Base-by-base conservation (phyloP, 2,797 vertebrate genomes). In the Epinephelus awoara region DNA sequence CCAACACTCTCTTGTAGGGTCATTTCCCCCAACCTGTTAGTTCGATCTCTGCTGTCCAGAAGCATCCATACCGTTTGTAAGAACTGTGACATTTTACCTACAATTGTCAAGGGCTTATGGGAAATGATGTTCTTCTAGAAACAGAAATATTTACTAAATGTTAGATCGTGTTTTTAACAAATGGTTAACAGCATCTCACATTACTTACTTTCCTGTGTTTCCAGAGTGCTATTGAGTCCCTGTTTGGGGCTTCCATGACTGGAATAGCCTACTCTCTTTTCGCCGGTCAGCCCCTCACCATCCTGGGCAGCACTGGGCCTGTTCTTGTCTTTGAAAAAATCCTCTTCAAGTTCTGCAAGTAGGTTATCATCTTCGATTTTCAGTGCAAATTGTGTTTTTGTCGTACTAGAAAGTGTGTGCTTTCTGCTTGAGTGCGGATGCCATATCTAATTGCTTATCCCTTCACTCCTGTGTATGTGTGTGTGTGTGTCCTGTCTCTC, bases 251-350 rank as follows among this genome's bases (percentile, higher is more conserved):
- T 5, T 99, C 98, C 70, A 99, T 99, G 98, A 99, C 98, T 27
- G 98, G 98, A 25, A 99, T 99, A 85, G 98, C 98, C 42, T 99
- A 98, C 89, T 99, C 98, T 34, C 94, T 99, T 25, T 97, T 99
- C 80, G 95, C 97, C 64, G 98, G 98, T 65, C 98, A 99, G 88
- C 98, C 98, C 54, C 97, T 99, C 76, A 99, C 98, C 77, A 99
- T 99, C 88, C 93, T 99, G 87, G 98, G 98, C 75, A 99, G 98
- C 94, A 99, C 98, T 0, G 98, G 98, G 84, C 98, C 98, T 1
- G 98, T 99, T 79, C 91, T 99, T 61, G 98, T 99, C 74, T 99
- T 99, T 93, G 98, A 99, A 95, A 99, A 99, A 94, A 99, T 99
- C 89, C 95, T 99, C 77, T 99, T 96, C 93, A 99, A 99, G 89